Evolutionary conservation across 2,113 vertebrate species (phyloP).

Genomic region (Pachyramphus minor): DNA sequence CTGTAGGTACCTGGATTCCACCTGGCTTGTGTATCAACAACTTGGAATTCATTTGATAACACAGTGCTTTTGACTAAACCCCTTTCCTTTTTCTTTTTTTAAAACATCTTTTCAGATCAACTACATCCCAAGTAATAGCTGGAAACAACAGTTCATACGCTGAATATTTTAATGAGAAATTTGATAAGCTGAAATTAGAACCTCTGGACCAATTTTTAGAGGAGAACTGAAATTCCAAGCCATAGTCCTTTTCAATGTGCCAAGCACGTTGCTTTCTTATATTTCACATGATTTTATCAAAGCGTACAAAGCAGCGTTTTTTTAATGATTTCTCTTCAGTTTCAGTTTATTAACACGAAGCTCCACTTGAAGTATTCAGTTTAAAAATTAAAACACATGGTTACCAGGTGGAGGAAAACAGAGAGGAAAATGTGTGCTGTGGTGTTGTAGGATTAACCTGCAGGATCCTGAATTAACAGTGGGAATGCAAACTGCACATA

Average conservation of each 20-base stretch:
- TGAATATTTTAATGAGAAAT: neutral
- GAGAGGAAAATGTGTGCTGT: neutral
- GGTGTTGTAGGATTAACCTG: neutral
- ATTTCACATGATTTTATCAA: neutral
- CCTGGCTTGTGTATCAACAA: neutral
- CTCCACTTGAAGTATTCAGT: neutral
- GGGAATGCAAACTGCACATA: neutral
- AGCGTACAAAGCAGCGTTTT: neutral
- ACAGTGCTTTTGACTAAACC: neutral
- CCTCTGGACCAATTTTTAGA: neutral
- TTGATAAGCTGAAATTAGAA: neutral
- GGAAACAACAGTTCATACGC: neutral
- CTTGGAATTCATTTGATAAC: neutral
- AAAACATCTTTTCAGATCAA: neutral
- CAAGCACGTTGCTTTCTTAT: neutral
- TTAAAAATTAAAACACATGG: neutral
- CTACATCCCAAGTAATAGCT: neutral
- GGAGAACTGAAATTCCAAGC: neutral
- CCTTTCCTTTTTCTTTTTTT: neutral
- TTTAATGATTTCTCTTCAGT: neutral
- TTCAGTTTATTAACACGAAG: neutral
- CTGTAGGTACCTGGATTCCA: neutral
- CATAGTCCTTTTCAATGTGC: neutral
- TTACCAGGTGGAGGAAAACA: neutral
- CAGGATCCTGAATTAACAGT: neutral